phyloP scores from a whole-genome alignment of 2,113 vertebrate genomes.

The Mormoops blainvillei region DNA sequence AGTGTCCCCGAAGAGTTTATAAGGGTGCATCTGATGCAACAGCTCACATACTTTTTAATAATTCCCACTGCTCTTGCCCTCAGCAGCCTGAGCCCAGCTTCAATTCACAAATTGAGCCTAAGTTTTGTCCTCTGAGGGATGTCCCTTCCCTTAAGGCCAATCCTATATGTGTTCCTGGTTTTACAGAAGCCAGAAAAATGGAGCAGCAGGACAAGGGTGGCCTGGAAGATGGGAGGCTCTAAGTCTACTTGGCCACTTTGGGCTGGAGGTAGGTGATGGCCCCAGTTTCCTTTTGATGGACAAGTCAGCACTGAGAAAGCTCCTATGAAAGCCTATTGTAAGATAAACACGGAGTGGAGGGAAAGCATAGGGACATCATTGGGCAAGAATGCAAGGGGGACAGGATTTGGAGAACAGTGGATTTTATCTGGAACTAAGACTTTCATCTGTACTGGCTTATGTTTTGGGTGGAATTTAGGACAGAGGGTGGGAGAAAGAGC shows the following conservation, averaged over 20 bases:
- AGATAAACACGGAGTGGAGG: neutral
- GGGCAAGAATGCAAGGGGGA: neutral
- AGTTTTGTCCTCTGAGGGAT: neutral
- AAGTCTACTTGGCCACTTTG: neutral
- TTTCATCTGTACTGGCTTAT: neutral
- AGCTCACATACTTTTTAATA: conserved; percentile 44
- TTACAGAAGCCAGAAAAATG: neutral
- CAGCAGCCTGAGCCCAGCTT: neutral
- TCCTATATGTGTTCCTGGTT: neutral
- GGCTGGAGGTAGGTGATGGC: neutral
- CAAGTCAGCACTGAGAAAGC: neutral
- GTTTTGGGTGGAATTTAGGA: conserved; percentile 24
- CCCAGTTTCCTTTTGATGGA: neutral
- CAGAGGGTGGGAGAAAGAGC: neutral
- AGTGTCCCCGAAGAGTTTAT: neutral
- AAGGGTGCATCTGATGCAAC: conserved; percentile 25
- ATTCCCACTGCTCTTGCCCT: conserved; percentile 45
- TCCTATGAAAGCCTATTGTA: neutral
- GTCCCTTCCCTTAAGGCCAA: neutral
- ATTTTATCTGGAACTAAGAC: neutral
- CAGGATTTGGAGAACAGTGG: neutral
- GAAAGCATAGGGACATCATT: neutral
- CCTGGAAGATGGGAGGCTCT: neutral
- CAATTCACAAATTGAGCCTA: neutral
- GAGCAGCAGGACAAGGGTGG: neutral